Base-by-base conservation (phyloP, 2,888 invertebrate species). In the Leucozona laternaria region DNA sequence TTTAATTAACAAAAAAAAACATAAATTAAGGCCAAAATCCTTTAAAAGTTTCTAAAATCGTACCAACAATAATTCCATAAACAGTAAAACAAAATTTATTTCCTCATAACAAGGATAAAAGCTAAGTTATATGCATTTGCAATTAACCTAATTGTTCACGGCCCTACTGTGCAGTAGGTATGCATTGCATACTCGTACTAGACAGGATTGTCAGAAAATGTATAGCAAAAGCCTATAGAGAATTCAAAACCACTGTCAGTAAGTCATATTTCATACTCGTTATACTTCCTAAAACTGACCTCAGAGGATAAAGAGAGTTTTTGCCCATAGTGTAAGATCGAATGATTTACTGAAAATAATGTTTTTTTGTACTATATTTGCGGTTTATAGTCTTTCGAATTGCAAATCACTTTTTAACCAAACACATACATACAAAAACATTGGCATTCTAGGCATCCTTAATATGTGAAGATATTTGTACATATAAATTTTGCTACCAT, bases 191-290 rank as follows among this genome's bases (percentile, higher is more conserved):
- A 25, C 4, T 17, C 40, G 43, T n/a, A 25, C 4, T 17, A 43
- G n/a, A 22, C 25, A 13, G 7, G 8, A 31, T 31, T 45, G 11
- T 31, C 31, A 48, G 64, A 28, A 48, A 20, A 66, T 64, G 20
- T 66, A 31, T 28, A 15, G 17, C 17, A 68, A 68, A 37, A n/a
- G 50, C 20, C 68, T 45, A 22, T 20, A 28, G 45, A 48, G 50
- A 37, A 50, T 60, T 68, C 22, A 20, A 79, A 70, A 73, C 83
- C 73, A 70, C 70, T 55, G 57, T 17, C 77, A 57, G 81, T 76
- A 76, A 84, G 66, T 76, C 76, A 72, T 53, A 76, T 80, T 76
- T 80, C 57, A 66, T 71, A 72, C 62, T 84, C 76, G 45, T 79
- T 83, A 75, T 45, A 78, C 22, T 40, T 45, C 3, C n/a, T 28